Conservation (phyloP, 2,888 invertebrate species). For the Diaprepes abbreviatus region DNA sequence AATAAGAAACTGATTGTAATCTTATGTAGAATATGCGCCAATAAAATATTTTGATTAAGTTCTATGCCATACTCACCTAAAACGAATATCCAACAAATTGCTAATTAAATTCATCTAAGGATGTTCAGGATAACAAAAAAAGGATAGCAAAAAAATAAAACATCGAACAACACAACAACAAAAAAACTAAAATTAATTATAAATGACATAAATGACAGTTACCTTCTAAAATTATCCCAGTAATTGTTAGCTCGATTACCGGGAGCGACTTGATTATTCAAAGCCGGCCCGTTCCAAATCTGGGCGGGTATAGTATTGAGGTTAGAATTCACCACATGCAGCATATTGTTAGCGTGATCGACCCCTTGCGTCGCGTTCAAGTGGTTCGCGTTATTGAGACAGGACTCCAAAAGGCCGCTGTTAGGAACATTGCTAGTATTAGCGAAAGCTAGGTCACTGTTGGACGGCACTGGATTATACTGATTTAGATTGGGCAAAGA, state of each 20-base stretch:
- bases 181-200: constrained; percentile 16
- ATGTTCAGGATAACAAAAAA: constrained; percentile 12
- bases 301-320: constrained; percentile 55
- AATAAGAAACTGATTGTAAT: too few relatives aligned
- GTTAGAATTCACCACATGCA: constrained; percentile 61
- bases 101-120: neutral
- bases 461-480: constrained; percentile 54
- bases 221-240: constrained; percentile 95
- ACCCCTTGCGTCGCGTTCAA: constrained; percentile 45
- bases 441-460: constrained; percentile 32
- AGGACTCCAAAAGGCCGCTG: constrained; percentile 60
- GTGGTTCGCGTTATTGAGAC: constrained; percentile 60
- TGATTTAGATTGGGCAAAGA: constrained; percentile 65
- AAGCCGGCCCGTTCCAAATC: constrained; percentile 70
- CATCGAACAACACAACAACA: constrained; percentile 27
- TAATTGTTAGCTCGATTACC: constrained; percentile 93
- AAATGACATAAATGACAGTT: constrained; percentile 60
- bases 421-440: constrained; percentile 47
- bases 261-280: constrained; percentile 92
- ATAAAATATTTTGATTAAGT: too few relatives aligned
- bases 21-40: too few relatives aligned
- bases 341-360: constrained; percentile 59
- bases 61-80: constrained; percentile 4
- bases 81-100: neutral
- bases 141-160: constrained; percentile 39